Conservation (phyloP, 1,140 invertebrate species). For the Drosophila carrolli region DNA sequence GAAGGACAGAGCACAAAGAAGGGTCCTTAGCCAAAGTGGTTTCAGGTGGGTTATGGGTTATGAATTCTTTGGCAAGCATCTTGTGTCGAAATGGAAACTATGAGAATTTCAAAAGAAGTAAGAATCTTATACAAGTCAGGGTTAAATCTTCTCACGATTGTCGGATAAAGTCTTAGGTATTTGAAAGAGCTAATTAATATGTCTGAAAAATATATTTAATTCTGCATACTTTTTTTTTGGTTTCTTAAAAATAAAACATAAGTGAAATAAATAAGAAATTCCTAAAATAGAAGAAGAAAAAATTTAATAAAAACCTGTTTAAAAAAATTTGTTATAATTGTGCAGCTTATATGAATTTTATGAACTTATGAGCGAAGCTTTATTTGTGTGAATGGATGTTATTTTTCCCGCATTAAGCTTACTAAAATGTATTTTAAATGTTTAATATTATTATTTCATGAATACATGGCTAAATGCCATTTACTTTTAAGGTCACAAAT, state of each 20-base stretch:
- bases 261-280: no score
- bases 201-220: neutral
- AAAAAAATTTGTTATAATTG: neutral
- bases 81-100: slow-evolving; percentile 1
- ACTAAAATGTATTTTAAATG: neutral
- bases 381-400: no score
- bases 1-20: neutral
- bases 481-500: no score
- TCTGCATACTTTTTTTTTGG: no score
- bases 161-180: neutral
- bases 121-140: slow-evolving; percentile 14
- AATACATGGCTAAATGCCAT: no score
- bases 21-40: slow-evolving; percentile 18
- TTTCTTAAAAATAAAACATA: neutral
- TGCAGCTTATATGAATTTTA: neutral
- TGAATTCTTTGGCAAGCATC: slow-evolving; percentile 4
- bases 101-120: slow-evolving; percentile 7
- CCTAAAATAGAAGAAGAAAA: neutral
- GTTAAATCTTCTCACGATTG: slow-evolving; percentile 7
- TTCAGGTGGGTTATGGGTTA: slow-evolving; percentile 12
- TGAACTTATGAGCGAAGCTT: no score
- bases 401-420: no score
- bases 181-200: neutral
- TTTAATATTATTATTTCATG: neutral
- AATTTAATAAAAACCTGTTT: neutral